Percentiles rank a stretch among this genome's conserved stretches.
Evolutionary conservation across 2,797 vertebrate genomes (phyloP).

Genomic region (Xenopus petersii): DNA sequence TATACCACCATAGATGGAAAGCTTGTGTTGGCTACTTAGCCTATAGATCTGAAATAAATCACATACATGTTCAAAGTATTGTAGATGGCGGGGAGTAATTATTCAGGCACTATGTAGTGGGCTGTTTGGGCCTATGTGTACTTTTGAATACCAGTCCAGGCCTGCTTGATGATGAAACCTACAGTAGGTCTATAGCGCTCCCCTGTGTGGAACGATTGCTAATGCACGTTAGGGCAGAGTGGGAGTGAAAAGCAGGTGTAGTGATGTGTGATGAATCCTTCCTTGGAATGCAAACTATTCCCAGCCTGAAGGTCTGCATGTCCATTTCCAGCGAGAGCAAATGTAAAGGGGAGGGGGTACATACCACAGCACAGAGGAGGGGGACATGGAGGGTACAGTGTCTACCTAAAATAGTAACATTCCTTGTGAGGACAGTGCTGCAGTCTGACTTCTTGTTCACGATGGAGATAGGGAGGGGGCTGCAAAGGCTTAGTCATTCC

Average conservation of each 20-base stretch:
- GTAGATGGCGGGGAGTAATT: no score
- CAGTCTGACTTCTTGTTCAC: not conserved
- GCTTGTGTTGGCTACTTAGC: no score
- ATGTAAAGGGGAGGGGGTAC: conserved; percentile 11
- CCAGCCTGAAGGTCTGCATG: conserved; percentile 32
- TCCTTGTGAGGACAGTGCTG: conserved; percentile 38
- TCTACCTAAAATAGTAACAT: conserved; percentile 43
- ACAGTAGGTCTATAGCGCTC: not conserved
- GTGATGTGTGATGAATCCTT: conserved; percentile 6
- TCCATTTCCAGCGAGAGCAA: conserved; percentile 28
- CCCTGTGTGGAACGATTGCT: not conserved
- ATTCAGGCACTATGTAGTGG: no score
- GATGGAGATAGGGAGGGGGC: not conserved
- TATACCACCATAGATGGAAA: no score
- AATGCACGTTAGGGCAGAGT: not conserved
- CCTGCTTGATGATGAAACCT: not conserved
- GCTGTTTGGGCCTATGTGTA: no score
- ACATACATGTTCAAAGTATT: no score
- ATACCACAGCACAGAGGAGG: conserved; percentile 26
- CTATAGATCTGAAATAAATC: no score
- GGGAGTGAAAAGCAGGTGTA: conserved; percentile 31
- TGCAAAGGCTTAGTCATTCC: conserved; percentile 1
- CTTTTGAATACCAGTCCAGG: no score
- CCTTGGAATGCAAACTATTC: conserved; percentile 38
- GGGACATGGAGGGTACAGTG: conserved; percentile 8